Percentiles rank a stretch among this genome's conserved stretches.
Conservation (phyloP, 2,113 vertebrate genomes). For the Phrynocephalus versicolor region DNA sequence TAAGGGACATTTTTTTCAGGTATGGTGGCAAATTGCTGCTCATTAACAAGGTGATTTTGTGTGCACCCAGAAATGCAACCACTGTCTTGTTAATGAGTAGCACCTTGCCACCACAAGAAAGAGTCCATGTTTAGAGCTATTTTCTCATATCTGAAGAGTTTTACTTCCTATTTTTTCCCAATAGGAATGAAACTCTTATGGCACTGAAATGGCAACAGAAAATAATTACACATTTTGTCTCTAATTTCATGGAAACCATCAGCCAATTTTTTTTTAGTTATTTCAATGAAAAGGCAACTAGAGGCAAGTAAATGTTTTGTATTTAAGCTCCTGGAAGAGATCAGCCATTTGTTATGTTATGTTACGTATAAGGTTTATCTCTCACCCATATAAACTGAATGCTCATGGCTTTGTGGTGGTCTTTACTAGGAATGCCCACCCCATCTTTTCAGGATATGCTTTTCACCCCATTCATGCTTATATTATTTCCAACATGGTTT, state of each 20-base stretch:
- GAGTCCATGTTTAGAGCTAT: neutral
- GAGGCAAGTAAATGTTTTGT: neutral
- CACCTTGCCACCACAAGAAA: neutral
- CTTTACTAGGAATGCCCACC: neutral
- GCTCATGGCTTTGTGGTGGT: too few relatives aligned
- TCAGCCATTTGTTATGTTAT: neutral
- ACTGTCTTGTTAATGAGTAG: too few relatives aligned
- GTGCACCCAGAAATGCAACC: too few relatives aligned
- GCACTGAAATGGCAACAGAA: neutral
- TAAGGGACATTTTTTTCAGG: too few relatives aligned
- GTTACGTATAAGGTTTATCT: neutral
- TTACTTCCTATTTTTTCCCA: neutral
- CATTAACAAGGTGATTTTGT: too few relatives aligned
- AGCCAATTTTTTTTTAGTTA: neutral
- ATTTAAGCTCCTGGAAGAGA: neutral
- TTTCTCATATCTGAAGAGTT: neutral
- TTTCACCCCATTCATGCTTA: slow-evolving; percentile 47
- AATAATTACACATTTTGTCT: neutral
- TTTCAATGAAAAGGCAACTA: neutral
- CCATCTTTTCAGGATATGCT: slow-evolving; percentile 17
- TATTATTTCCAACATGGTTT: slow-evolving; percentile 59
- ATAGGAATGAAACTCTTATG: neutral
- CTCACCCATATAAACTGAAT: neutral
- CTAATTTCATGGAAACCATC: neutral
- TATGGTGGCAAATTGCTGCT: too few relatives aligned